Evolutionary conservation across 2,113 vertebrate species (phyloP), one percentile per base, ranked within the genome.

Genomic region (Catharus fuscescens): DNA sequence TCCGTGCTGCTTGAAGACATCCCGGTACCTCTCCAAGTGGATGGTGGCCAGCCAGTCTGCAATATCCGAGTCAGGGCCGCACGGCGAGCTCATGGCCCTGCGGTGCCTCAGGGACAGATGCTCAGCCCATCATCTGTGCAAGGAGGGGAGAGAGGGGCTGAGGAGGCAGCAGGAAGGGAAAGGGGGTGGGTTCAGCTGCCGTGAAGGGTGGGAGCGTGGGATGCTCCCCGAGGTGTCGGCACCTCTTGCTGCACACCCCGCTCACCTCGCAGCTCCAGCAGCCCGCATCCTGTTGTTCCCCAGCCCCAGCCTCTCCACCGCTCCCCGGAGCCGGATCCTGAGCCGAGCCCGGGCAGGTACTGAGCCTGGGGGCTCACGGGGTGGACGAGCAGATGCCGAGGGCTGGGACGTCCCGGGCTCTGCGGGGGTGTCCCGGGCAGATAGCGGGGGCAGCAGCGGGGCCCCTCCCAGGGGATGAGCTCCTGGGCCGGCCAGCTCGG

Each of bases 21-120:
- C 97, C 79, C 95, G 97, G 96, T 99, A 99, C 96, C 98, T 98
- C 96, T 99, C 99, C 96, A 99, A 94, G 88, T 99, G 99, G 92
- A 99, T 99, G 56, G 94, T 97, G 70, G 94, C 94, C 88, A 99
- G 97, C 97, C 99, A 98, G 79, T 98, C 98, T 93, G 98, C 97
- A 69, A 99, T 98, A 84, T 99, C 97, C 5, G 98, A 60, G 67
- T 97, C 86, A 95, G 95, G 95, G 26, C 53, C 0, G 4, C 83
- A 94, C 38, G 15, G 80, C 12, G 88, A 92, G 95, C 86, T 95
- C 97, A 97, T 97, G 95, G 95, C 96, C 95, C 91, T 88, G 87
- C 2, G 62, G 50, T 91, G 57, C 89, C 81, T 25, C 93, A 14
- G 64, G 3, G 5, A 36, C 0, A 6, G 40, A 23, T 52, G 54